These are phyloP conservation scores for Mungos mungo DNA, from an alignment of 2,113 vertebrate species.

Conservation along the genomic window DNA sequence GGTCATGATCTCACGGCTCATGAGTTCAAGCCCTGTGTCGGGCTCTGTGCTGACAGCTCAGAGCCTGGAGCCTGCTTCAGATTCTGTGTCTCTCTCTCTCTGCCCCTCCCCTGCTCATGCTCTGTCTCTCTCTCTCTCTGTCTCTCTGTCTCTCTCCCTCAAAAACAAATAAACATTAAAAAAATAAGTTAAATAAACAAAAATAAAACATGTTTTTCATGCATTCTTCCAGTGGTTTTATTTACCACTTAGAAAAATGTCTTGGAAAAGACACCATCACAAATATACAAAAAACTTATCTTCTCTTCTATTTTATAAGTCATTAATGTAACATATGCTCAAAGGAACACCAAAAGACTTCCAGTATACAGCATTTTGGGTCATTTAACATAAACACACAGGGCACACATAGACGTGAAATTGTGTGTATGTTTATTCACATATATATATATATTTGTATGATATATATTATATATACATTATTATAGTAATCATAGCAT, in stretches of 20 bases:
- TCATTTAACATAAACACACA: constrained; percentile 31
- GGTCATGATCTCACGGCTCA: too few species aligned
- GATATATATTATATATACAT: neutral
- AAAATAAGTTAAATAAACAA: too few species aligned
- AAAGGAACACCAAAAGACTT: constrained; percentile 8
- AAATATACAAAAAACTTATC: constrained; percentile 64
- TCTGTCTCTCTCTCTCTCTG: too few species aligned
- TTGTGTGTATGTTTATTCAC: neutral
- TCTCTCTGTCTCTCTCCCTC: too few species aligned
- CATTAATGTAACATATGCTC: constrained; percentile 71
- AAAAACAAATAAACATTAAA: too few species aligned
- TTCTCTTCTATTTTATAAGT: constrained; percentile 56
- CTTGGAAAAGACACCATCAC: constrained; percentile 61
- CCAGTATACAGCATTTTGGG: rapidly evolving
- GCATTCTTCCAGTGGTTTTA: constrained; percentile 43
- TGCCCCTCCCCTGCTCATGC: too few species aligned
- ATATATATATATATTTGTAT: neutral
- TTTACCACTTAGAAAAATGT: constrained; percentile 69
- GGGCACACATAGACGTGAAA: neutral
- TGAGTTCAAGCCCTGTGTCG: too few species aligned
- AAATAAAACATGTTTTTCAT: neutral
- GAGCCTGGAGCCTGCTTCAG: too few species aligned
- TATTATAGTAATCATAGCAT: neutral
- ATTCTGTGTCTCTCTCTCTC: too few species aligned
- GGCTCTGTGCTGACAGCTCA: too few species aligned